Evolutionary conservation across 2,113 vertebrate species (phyloP).

Genomic region (Amblyornis subalaris): DNA sequence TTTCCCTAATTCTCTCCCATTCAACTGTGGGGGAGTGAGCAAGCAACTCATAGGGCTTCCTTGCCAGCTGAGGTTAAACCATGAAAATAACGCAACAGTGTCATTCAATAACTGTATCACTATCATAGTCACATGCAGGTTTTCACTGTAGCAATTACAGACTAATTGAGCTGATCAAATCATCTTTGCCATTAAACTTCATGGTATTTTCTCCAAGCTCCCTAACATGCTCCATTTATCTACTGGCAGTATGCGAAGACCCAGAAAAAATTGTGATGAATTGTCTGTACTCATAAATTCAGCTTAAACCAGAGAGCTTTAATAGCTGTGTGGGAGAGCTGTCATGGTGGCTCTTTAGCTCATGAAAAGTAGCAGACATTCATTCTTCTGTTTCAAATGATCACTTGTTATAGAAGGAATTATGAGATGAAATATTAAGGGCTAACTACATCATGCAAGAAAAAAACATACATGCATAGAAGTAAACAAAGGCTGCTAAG

Average conservation of each 20-base stretch:
- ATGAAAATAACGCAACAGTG: not conserved
- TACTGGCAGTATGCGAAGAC: not conserved
- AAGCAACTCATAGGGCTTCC: not conserved
- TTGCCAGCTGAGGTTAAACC: not conserved
- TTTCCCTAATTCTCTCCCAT: not conserved
- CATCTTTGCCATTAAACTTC: not conserved
- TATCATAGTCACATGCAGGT: not conserved
- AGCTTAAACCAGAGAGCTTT: not conserved
- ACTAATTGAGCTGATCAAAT: not conserved
- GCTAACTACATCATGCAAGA: not conserved
- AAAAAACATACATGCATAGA: not conserved
- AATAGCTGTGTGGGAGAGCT: not conserved
- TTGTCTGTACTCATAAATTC: not conserved
- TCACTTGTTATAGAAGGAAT: not conserved
- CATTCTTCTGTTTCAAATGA: not conserved
- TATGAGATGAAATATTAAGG: not conserved
- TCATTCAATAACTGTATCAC: not conserved
- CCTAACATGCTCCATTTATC: not conserved
- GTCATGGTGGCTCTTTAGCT: not conserved
- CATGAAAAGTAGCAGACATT: not conserved
- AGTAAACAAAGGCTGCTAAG: not conserved
- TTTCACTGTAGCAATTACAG: not conserved
- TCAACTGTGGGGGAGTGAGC: not conserved
- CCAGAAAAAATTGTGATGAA: not conserved
- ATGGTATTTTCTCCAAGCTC: not conserved